Evolutionary conservation across 2,797 vertebrate species (phyloP), one percentile per base, ranked within the genome.

Genomic region (Spea hammondii): DNA sequence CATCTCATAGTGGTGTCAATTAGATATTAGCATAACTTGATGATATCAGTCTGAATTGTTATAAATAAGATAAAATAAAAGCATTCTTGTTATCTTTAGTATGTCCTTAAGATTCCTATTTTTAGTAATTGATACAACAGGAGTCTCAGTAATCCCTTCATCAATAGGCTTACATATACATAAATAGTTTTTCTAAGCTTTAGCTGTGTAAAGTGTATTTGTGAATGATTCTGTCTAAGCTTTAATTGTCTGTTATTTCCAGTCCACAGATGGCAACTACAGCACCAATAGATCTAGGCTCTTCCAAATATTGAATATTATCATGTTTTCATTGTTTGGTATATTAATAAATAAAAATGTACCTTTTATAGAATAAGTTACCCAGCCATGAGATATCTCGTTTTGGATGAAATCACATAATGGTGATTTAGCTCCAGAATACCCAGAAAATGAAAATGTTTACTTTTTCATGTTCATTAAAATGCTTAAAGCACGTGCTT

Each of bases 161-260:
- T 8, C 75, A 77, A 70, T 77, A 53, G 47, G 75, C 75, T 78
- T 78, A 65, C 60, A 65, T 11, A 17, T 13, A 72, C 32, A 65
- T 7, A 65, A 65, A 78, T 78, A 78, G 68, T 65, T 78, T 71
- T 13, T 55, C 76, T 70, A 72, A 72, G 76, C 68, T 78, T 78
- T 65, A 72, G 32, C 53, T 72, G 44, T 57, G 44, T 69, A 70
- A 78, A 70, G 55, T 70, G 51, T 57, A 65, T 78, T 78, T 78
- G 50, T 65, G 59, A 78, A 78, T 78, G 68, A 72, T 64, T 54
- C 7, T 47, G 54, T 10, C 12, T 77, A 65, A 77, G 55, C 67
- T 53, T 60, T 47, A 60, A 14, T 55, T 78, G 68, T 78, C 50
- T 32, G 14, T 32, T 70, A 45, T 53, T 51, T 14, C 46, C 53